Evolutionary conservation across 2,113 vertebrate species (phyloP).

Genomic region (Triplophysa tibetana): DNA sequence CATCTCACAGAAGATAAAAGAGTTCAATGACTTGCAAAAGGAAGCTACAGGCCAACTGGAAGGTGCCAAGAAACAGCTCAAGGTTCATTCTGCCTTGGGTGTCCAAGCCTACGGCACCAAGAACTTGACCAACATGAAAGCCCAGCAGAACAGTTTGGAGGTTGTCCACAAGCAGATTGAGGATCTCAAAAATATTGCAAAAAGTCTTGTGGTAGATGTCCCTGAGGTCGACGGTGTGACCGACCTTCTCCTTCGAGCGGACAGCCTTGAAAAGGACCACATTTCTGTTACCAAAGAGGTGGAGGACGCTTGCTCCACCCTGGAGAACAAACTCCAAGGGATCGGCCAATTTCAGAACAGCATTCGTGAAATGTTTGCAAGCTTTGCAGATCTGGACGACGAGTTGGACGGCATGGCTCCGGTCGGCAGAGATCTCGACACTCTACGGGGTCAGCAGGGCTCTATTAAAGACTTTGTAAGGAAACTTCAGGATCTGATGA

Average conservation of each 20-base stretch:
- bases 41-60: slow-evolving; percentile 83
- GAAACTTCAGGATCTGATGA: slow-evolving; percentile 85
- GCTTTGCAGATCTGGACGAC: slow-evolving; percentile 93
- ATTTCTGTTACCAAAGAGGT: slow-evolving; percentile 75
- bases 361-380: slow-evolving; percentile 93
- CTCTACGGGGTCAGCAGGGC: slow-evolving; percentile 79
- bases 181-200: slow-evolving; percentile 79
- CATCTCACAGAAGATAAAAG: slow-evolving; percentile 83
- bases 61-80: slow-evolving; percentile 82
- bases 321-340: slow-evolving; percentile 93
- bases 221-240: slow-evolving; percentile 84
- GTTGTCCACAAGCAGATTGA: slow-evolving; percentile 80
- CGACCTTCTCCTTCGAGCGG: slow-evolving; percentile 83
- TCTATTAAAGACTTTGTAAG: slow-evolving; percentile 80
- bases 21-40: slow-evolving; percentile 84
- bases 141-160: slow-evolving; percentile 87
- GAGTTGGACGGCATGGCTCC: slow-evolving; percentile 92
- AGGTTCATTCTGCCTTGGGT: slow-evolving; percentile 78
- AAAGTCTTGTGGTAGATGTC: slow-evolving; percentile 81
- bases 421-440: slow-evolving; percentile 78
- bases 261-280: slow-evolving; percentile 82
- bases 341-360: slow-evolving; percentile 95
- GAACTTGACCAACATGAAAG: slow-evolving; percentile 86
- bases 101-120: slow-evolving; percentile 88
- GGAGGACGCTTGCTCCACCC: slow-evolving; percentile 81